Percentiles rank a stretch among this genome's conserved stretches.
Evolutionary conservation across 2,888 invertebrate species (phyloP).

Genomic region (Agrilus cyanescens): DNA sequence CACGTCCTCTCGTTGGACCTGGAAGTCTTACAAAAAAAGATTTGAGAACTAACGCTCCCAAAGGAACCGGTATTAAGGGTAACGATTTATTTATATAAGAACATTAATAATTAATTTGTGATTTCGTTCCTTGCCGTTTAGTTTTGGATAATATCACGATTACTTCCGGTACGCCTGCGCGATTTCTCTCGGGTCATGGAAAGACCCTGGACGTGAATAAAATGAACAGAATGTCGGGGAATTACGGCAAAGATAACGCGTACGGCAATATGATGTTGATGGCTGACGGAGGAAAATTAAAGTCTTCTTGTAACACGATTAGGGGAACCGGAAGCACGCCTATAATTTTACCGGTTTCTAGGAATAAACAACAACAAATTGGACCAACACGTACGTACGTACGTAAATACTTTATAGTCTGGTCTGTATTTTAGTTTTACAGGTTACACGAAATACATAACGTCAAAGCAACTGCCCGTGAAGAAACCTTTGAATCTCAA

Average conservation of each 20-base stretch:
- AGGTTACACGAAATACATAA: slow-evolving; percentile 28
- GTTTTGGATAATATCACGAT: slow-evolving; percentile 33
- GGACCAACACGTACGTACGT: no score
- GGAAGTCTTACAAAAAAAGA: slow-evolving; percentile 11
- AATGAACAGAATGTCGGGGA: slow-evolving; percentile 13
- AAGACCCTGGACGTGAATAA: slow-evolving; percentile 29
- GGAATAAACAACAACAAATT: slow-evolving; percentile 1
- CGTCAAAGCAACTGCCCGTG: slow-evolving; percentile 28
- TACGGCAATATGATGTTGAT: slow-evolving; percentile 30
- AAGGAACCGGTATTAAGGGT: slow-evolving; percentile 18
- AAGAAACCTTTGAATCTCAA: slow-evolving; percentile 21
- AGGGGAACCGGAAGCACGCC: slow-evolving; percentile 18
- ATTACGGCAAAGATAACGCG: slow-evolving; percentile 7
- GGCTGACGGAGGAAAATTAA: slow-evolving; percentile 29
- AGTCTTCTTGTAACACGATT: slow-evolving; percentile 16
- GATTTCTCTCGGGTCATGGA: slow-evolving; percentile 24
- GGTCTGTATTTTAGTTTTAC: slow-evolving; percentile 7
- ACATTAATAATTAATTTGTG: neutral
- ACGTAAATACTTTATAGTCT: neutral
- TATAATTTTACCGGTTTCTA: slow-evolving; percentile 16
- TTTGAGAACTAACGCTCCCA: no score
- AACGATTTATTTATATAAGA: neutral
- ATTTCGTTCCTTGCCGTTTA: slow-evolving; percentile 14
- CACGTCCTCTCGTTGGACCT: slow-evolving; percentile 19
- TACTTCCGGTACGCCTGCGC: slow-evolving; percentile 20